phyloP scores from a whole-genome alignment of 2,888 invertebrate genomes.

The Clostera curtula region DNA sequence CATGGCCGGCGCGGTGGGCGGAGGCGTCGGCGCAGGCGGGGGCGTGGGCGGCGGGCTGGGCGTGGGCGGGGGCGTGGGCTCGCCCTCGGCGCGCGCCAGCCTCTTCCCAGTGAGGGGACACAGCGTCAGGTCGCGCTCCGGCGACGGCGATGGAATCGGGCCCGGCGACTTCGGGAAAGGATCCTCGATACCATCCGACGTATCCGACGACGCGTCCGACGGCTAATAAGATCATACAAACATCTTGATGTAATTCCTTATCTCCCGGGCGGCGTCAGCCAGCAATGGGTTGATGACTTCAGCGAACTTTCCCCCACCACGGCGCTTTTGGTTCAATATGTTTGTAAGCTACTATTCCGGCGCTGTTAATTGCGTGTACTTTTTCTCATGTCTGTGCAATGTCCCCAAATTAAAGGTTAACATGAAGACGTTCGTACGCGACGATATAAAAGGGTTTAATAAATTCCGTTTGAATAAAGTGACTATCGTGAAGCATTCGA shows the following conservation, averaged over 20 bases:
- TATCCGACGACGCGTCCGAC: slow-evolving; percentile 58
- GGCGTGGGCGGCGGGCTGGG: slow-evolving; percentile 57
- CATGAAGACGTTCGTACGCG: too few relatives aligned
- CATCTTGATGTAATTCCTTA: neutral
- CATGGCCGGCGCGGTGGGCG: slow-evolving; percentile 33
- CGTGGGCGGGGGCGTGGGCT: slow-evolving; percentile 75
- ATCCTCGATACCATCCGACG: slow-evolving; percentile 78
- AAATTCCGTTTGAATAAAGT: too few relatives aligned
- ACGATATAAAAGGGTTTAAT: too few relatives aligned
- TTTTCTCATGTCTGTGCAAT: too few relatives aligned
- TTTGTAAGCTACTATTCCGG: too few relatives aligned
- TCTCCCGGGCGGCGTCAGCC: too few relatives aligned
- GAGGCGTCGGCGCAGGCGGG: slow-evolving; percentile 26
- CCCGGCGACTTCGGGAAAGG: slow-evolving; percentile 72
- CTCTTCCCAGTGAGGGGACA: slow-evolving; percentile 66
- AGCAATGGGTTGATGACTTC: too few relatives aligned
- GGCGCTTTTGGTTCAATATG: too few relatives aligned
- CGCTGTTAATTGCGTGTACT: too few relatives aligned
- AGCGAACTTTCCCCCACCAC: too few relatives aligned
- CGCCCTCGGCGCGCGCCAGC: slow-evolving; percentile 76
- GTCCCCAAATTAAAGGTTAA: too few relatives aligned
- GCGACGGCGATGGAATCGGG: slow-evolving; percentile 73
- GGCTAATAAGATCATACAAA: slow-evolving; percentile 11
- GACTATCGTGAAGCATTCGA: too few relatives aligned
- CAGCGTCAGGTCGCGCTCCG: slow-evolving; percentile 80